Percentiles rank a stretch among this genome's conserved stretches.
Conservation (phyloP, 2,888 invertebrate species). For the Charanyca ferruginea region DNA sequence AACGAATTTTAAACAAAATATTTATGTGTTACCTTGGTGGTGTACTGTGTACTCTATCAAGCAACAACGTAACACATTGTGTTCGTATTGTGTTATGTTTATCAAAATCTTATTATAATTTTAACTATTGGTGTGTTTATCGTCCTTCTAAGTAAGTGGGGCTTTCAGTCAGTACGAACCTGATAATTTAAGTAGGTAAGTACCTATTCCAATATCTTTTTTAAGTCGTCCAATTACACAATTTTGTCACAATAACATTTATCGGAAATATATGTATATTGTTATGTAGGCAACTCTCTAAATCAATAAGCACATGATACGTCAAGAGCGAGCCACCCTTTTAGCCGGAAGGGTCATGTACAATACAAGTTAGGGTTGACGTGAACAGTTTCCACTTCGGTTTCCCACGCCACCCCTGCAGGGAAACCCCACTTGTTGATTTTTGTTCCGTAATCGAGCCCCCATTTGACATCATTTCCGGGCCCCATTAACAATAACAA, state of each 20-base stretch:
- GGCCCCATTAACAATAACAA: conserved; percentile 74
- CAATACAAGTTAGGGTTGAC: conserved; percentile 77
- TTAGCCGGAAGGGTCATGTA: conserved; percentile 81
- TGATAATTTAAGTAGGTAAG: not conserved
- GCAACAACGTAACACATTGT: conserved; percentile 7
- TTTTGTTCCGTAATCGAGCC: conserved; percentile 82
- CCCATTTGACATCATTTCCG: conserved; percentile 82
- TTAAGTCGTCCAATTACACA: not conserved
- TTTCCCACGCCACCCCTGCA: conserved; percentile 86
- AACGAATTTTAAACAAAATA: conserved; percentile 48
- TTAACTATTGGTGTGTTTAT: not conserved
- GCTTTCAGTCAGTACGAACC: not conserved
- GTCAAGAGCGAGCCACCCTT: conserved; percentile 56
- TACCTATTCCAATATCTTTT: not conserved
- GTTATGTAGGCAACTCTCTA: conserved; percentile 31
- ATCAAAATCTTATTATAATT: not conserved
- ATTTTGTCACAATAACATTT: not conserved
- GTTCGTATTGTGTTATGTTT: not conserved
- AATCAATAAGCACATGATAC: conserved; percentile 58
- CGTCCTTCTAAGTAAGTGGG: not conserved
- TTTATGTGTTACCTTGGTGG: conserved; percentile 18
- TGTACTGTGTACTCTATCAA: conserved; percentile 1
- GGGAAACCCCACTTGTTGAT: conserved; percentile 88
- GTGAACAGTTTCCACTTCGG: conserved; percentile 83
- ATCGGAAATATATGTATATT: conserved; percentile 37